These are phyloP conservation scores for Chlorodrepanis virens DNA, from an alignment of 2,113 vertebrate species.

Conservation along the genomic window DNA sequence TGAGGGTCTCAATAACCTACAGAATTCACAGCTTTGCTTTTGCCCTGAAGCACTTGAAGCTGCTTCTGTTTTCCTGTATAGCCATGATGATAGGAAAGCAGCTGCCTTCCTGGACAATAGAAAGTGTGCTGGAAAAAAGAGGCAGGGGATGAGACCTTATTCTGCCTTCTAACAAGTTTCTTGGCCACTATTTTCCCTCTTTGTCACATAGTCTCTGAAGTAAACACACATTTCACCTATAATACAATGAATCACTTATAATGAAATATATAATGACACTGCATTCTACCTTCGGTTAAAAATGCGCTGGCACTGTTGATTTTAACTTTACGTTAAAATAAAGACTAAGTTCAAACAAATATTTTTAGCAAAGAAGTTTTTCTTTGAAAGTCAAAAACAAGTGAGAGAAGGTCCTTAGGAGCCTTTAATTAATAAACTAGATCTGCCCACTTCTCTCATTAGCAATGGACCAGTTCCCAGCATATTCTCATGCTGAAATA, in stretches of 20 bases:
- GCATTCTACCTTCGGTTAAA: not conserved
- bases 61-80: not conserved
- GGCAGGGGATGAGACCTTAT: not conserved
- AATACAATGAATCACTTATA: not conserved
- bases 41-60: not conserved
- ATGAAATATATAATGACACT: not conserved
- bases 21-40: not conserved
- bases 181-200: not conserved
- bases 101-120: not conserved
- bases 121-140: not conserved
- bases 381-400: conserved; percentile 41
- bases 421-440: conserved; percentile 16
- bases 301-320: not conserved
- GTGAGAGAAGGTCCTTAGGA: conserved; percentile 4
- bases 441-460: not conserved
- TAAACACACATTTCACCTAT: not conserved
- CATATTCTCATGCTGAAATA: not conserved
- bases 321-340: not conserved
- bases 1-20: not conserved
- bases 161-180: not conserved
- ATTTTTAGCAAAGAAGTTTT: conserved; percentile 5
- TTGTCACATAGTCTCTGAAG: not conserved
- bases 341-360: conserved; percentile 19
- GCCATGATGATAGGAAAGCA: not conserved
- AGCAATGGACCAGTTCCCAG: not conserved